Conservation (phyloP, 2,113 vertebrate species). For the Copsychus sechellarum region DNA sequence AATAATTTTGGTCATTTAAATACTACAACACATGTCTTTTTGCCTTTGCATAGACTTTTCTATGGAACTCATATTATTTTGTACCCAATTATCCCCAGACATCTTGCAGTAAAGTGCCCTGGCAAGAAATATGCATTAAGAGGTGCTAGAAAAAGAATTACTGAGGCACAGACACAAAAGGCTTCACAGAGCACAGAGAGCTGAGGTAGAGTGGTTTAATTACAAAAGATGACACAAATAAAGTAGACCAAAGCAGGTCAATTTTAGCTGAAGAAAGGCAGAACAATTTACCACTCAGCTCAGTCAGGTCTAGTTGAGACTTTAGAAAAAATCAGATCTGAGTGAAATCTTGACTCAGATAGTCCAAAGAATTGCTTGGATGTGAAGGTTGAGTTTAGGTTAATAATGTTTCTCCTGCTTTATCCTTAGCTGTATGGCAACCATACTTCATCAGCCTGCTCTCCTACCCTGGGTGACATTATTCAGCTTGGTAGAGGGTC, state of each 20-base stretch:
- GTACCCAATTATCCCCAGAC: background rate
- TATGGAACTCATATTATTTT: background rate
- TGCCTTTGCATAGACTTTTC: background rate
- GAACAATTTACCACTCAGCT: background rate
- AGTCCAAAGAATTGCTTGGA: background rate
- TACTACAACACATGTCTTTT: background rate
- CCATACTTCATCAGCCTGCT: background rate
- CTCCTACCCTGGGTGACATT: background rate
- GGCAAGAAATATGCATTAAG: background rate
- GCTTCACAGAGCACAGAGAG: background rate
- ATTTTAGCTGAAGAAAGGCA: background rate
- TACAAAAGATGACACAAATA: background rate
- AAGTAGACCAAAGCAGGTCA: background rate
- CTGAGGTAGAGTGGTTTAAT: background rate
- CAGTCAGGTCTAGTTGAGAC: background rate
- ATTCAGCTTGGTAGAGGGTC: background rate
- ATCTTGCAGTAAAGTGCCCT: background rate
- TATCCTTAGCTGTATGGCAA: background rate
- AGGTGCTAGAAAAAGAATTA: background rate
- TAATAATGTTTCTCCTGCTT: background rate
- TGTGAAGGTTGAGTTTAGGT: background rate
- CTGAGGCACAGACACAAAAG: background rate
- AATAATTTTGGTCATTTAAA: background rate
- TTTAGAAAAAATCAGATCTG: background rate
- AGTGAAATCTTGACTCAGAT: background rate